Conservation (phyloP, 2,888 invertebrate species). For the Poecilobothrus nobilitatus region DNA sequence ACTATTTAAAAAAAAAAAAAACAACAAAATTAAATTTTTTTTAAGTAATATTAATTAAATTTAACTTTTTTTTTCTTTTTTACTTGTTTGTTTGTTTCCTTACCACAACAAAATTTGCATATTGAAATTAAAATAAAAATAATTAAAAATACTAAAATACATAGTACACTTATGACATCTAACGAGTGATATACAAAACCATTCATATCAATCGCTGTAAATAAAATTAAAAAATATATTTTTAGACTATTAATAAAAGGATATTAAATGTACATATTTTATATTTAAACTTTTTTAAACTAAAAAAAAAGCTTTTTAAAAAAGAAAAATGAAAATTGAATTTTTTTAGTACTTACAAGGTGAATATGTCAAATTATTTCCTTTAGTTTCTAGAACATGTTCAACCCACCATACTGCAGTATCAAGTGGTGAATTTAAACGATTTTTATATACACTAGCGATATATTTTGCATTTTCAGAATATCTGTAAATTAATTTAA, state of each 20-base stretch:
- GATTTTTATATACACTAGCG: slow-evolving; percentile 49
- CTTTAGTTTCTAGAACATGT: slow-evolving; percentile 45
- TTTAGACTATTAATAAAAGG: too few species aligned
- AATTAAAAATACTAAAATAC: slow-evolving; percentile 13
- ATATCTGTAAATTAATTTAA: slow-evolving; percentile 27
- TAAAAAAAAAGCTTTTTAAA: too few species aligned
- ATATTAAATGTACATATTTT: too few species aligned
- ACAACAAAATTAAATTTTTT: background rate
- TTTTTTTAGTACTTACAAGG: background rate
- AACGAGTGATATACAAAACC: slow-evolving; percentile 40
- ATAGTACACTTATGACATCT: slow-evolving; percentile 31
- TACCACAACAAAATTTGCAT: background rate
- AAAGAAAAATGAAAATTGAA: too few species aligned
- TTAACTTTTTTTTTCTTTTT: background rate
- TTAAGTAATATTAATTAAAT: background rate
- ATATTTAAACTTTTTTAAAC: too few species aligned
- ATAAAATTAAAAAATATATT: background rate
- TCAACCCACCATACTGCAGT: slow-evolving; percentile 53
- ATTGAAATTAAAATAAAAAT: background rate
- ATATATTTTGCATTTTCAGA: slow-evolving; percentile 40
- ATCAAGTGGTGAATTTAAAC: slow-evolving; percentile 48
- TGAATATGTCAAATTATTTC: slow-evolving; percentile 20
- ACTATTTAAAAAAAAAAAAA: too few species aligned
- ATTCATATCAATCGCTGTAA: slow-evolving; percentile 31
- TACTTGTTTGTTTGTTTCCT: background rate